Base-by-base conservation (phyloP, 2,888 invertebrate genomes). In the Lasioglossum villosulum region DNA sequence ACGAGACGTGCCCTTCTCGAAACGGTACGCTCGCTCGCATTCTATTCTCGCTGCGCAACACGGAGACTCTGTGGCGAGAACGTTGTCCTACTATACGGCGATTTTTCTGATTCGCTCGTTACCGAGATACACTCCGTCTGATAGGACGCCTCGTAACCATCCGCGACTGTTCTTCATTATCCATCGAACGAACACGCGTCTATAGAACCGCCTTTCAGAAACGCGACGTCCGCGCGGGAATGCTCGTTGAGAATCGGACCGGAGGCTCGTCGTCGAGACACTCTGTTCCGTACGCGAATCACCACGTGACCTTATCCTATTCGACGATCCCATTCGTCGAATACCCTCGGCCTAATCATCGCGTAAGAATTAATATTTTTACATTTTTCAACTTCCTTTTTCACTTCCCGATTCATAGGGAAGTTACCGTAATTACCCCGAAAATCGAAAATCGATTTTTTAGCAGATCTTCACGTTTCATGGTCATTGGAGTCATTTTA, bases 31-130 rank as follows among this genome's bases (percentile, higher is more conserved):
- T 84, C 48, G 73, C 84, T 84, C 48, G 73, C 84, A 86, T 84
- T 75, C 56, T 86, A 77, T 75, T 42, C 16, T 73, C 75, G 39
- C 85, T 86, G 77, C 86, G 86, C 81, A 86, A 75, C 78, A 81
- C 52, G 52, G 73, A 27, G 27, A 63, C 77, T 75, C 68, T 77
- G 70, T 75, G 71, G 66, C 81, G 73, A 70, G 70, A 75, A 81
- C 68, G 71, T 45, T 84, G 77, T 70, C 76, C 85, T 77, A 75
- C 72, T 74, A 42, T 81, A 45, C 71, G 77, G 70, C 14, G 71
- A 84, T 86, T 81, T 84, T 81, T 86, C 81, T 81, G 77, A 86
- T 86, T 86, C 81, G 85, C 48, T 78, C 84, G 34, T 56, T 72
- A 30, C 45, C 56, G 74, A 77, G 80, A 77, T 70, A 77, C 70